phyloP scores from a whole-genome alignment of 30 jellyfish, hydroid and myxozoan species.

The Cassiopea xamachana region DNA sequence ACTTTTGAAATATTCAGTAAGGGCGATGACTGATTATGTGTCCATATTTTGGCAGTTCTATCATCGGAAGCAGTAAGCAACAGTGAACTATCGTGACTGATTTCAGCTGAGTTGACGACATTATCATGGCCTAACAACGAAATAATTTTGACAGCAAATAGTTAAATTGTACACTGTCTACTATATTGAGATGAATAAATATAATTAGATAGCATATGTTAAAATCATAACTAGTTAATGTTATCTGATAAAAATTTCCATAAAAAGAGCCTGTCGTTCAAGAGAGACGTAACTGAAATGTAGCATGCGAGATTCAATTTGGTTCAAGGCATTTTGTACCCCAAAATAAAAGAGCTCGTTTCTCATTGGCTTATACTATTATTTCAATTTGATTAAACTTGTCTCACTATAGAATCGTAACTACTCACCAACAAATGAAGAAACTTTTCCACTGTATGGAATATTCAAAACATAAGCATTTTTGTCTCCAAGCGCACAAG shows the following conservation, averaged over 20 bases:
- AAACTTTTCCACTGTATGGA: slow-evolving; percentile 61
- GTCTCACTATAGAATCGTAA: not conserved
- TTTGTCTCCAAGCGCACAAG: slow-evolving; percentile 88
- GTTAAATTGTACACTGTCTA: not conserved
- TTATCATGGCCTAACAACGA: slow-evolving; percentile 81
- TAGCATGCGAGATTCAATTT: not conserved
- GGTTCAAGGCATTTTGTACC: too few relatives aligned
- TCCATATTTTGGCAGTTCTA: slow-evolving; percentile 89
- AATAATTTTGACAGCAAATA: not conserved
- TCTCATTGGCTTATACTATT: not conserved
- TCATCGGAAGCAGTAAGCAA: slow-evolving; percentile 86
- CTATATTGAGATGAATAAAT: not conserved
- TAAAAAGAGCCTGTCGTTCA: not conserved
- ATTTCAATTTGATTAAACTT: not conserved
- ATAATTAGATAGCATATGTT: not conserved
- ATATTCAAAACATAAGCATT: slow-evolving; percentile 55
- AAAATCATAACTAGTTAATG: not conserved
- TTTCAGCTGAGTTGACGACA: slow-evolving; percentile 60
- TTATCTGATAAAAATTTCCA: not conserved
- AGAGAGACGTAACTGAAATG: not conserved
- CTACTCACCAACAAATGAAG: slow-evolving; percentile 74
- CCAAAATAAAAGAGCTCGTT: not conserved
- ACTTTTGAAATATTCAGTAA: slow-evolving; percentile 62
- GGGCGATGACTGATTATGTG: slow-evolving; percentile 67
- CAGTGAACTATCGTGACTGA: slow-evolving; percentile 66